Base-by-base conservation (phyloP, 2,888 invertebrate species). In the Petrophora chlorosata region DNA sequence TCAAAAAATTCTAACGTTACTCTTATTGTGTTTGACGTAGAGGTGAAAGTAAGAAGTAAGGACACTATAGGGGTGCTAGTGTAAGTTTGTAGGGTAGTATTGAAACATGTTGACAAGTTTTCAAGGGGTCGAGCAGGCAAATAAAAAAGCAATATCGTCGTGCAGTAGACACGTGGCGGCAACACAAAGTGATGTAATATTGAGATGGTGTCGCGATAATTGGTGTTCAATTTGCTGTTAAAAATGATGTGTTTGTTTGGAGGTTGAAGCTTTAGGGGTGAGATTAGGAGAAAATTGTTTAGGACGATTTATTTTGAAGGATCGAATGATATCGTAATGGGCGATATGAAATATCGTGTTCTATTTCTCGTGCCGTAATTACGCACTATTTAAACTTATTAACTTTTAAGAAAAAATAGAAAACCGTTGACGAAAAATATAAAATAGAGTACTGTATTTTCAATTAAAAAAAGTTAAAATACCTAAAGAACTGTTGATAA, bases 101-200 rank as follows among this genome's bases (percentile, higher is more conserved):
- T 63, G 76, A 79, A 81, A 84, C 80, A 85, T 82, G 87, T 85
- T 87, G 87, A 84, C 89, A 87, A 86, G 72, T 82, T 81, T 81
- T 77, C 70, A 74, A 83, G 82, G 83, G 60, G 82, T 76, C 66
- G 72, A 70, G 73, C 69, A 67, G 76, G 70, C 85, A 88, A 89
- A 89, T 89, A 89, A 89, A 89, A 88, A 88, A 83, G 83, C 77
- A 87, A 88, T 88, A 88, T 83, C 64, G 69, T 16, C 25, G 34
- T 41, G 42, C 67, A 65, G 66, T 52, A 65, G 85, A 61, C 89
- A 86, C 89, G 89, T 84, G 87, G 63, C 66, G 59, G 42, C 63
- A 62, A 62, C 66, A 67, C 70, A 65, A 61, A 69, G 73, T 67
- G 70, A 61, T 63, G 67, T 73, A 70, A 80, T 82, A 80, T 84